These are phyloP conservation scores for Mesocentrotus franciscanus DNA, from an alignment of 53 echinoderm and acorn worm genomes.

Conservation along the genomic window DNA sequence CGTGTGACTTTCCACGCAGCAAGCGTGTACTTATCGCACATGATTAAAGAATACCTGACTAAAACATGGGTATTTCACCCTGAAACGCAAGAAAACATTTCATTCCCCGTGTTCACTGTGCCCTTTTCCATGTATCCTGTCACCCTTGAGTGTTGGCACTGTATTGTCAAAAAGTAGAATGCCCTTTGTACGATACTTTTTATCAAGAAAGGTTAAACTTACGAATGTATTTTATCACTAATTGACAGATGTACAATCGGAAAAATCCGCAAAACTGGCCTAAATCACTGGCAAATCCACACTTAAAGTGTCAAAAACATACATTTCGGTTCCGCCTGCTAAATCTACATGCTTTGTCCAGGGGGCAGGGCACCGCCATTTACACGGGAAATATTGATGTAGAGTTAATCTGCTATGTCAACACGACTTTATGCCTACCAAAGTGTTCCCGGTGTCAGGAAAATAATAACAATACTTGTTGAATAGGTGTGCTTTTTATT, in stretches of 20 bases:
- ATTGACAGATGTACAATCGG: slow-evolving; percentile 35
- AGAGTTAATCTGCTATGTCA: slow-evolving; percentile 44
- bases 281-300: slow-evolving; percentile 4
- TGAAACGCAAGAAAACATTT: not conserved
- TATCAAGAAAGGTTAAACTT: slow-evolving; percentile 20
- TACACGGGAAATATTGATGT: slow-evolving; percentile 51
- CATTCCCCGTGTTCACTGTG: not conserved
- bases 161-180: not conserved
- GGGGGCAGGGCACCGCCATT: slow-evolving; percentile 11
- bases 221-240: slow-evolving; percentile 13
- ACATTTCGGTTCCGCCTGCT: slow-evolving; percentile 13
- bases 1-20: not conserved
- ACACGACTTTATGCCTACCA: slow-evolving; percentile 6
- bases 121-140: not conserved
- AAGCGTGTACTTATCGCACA: not conserved
- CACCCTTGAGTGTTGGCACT: not conserved
- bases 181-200: slow-evolving; percentile 11
- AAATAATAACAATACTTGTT: not conserved
- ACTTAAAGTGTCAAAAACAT: not conserved
- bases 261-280: not conserved
- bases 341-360: slow-evolving; percentile 23
- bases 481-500: slow-evolving; percentile 1
- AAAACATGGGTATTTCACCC: not conserved
- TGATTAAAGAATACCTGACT: not conserved
- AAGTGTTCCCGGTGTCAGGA: not conserved